Evolutionary conservation across 2,888 invertebrate species (phyloP).

Genomic region (Idaea biselata): DNA sequence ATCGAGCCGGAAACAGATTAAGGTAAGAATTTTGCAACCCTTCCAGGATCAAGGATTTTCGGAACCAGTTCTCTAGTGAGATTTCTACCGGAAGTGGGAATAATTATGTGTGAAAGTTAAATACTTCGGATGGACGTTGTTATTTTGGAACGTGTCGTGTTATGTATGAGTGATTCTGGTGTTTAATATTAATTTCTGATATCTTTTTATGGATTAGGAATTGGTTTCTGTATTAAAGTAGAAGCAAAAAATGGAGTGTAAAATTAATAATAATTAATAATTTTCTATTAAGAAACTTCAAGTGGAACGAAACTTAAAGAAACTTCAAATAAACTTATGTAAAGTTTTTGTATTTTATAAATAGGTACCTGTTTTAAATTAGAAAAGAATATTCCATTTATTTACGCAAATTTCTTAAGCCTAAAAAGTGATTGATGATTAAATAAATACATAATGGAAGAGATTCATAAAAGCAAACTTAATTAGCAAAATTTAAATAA

Average conservation of each 20-base stretch:
- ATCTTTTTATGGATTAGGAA: not conserved
- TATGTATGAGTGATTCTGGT: constrained; percentile 36
- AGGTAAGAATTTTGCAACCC: constrained; percentile 60
- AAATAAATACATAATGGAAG: not conserved
- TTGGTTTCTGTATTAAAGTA: not conserved
- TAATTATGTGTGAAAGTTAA: constrained; percentile 36
- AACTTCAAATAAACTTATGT: too few relatives aligned
- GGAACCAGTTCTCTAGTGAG: constrained; percentile 27
- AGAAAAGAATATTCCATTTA: not conserved
- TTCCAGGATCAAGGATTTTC: constrained; percentile 31
- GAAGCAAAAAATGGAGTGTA: not conserved
- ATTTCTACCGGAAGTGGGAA: constrained; percentile 17
- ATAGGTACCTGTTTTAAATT: not conserved
- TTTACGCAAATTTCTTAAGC: not conserved
- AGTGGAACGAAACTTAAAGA: too few relatives aligned
- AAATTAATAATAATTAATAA: not conserved
- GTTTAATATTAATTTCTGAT: constrained; percentile 30
- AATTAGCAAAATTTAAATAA: not conserved
- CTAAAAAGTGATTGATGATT: not conserved
- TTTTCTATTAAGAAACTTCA: too few relatives aligned
- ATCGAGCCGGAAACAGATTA: constrained; percentile 49
- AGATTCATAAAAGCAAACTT: not conserved
- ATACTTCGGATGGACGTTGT: constrained; percentile 36
- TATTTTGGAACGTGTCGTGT: constrained; percentile 21
- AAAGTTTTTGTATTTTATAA: too few relatives aligned